Evolutionary conservation across 2,888 invertebrate species (phyloP), one percentile per base, ranked within the genome.

Genomic region (Blera fallax): DNA sequence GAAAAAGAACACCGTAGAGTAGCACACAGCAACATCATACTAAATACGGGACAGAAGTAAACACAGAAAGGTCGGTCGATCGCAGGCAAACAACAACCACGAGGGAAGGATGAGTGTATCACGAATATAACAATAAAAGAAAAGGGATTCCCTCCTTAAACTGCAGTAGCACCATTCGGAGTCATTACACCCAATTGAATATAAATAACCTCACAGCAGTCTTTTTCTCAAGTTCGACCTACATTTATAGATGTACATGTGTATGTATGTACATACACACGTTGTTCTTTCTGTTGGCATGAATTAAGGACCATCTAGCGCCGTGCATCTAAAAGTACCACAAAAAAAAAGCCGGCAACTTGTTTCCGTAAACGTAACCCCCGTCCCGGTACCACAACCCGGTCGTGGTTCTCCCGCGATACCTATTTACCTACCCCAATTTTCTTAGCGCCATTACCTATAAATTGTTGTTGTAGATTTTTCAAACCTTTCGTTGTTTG

Each of bases 371-470:
- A 65, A 29, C 32, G 5, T 21, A 40, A n/a, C 48, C 24, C 37
- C 16, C 64, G n/a, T 27, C 43, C 11, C 6, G 40, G 6, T 16
- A 14, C 29, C 29, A 14, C 21, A 32, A 40, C 64, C 52, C 21
- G 54, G 54, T 34, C 29, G 52, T 62, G 48, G 70, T 32, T 43
- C 48, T 60, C n/a, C 48, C 67, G 67, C 76, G 48, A 76, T 67
- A 58, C 65, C 73, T 73, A 73, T 80, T 56, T 78, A 80, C 73
- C 80, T 80, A 80, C 80, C 80, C 80, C 80, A 80, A 80, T 80
- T 73, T 80, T 52, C 73, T 80, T 73, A 80, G 65, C 80, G 80
- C 80, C 80, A 52, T 29, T 52, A 18, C 18, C 58, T 40, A 60
- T 40, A 69, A 50, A 43, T 58, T 67, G 65, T 67, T 52, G 50